These are phyloP conservation scores for Platichthys stellatus DNA, from an alignment of 2,113 vertebrate genomes.

Conservation along the genomic window DNA sequence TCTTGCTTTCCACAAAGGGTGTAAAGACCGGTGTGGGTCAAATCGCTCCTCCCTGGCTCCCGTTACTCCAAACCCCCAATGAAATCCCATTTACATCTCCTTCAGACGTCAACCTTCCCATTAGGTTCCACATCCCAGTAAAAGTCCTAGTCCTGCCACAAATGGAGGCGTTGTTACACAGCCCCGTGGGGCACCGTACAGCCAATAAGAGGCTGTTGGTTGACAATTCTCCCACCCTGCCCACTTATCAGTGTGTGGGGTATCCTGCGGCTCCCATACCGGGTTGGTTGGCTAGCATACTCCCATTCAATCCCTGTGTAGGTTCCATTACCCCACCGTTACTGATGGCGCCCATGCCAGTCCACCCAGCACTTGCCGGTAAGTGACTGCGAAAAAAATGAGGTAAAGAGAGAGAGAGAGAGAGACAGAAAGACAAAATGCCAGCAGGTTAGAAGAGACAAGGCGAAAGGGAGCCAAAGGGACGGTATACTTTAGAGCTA, in stretches of 20 bases:
- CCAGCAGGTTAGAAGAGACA: constrained; percentile 80
- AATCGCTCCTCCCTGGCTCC: constrained; percentile 59
- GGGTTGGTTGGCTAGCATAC: constrained; percentile 88
- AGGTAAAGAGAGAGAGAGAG: constrained; percentile 52
- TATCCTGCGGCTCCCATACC: constrained; percentile 92
- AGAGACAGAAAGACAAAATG: constrained; percentile 67
- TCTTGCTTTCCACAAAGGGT: constrained; percentile 79
- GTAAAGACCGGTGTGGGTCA: constrained; percentile 71
- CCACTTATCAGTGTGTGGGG: constrained; percentile 89
- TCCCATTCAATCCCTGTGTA: constrained; percentile 89
- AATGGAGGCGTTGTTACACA: constrained; percentile 82
- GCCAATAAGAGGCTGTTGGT: constrained; percentile 76
- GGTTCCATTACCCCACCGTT: constrained; percentile 87
- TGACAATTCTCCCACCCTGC: constrained; percentile 67
- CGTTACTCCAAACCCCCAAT: constrained; percentile 40
- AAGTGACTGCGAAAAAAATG: constrained; percentile 85
- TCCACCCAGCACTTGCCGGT: constrained; percentile 90
- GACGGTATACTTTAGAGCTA: constrained; percentile 63
- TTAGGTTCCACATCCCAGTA: constrained; percentile 80
- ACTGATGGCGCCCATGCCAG: constrained; percentile 84
- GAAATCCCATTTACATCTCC: constrained; percentile 71
- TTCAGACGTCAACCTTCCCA: constrained; percentile 61
- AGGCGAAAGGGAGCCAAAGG: constrained; percentile 72
- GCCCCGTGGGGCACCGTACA: constrained; percentile 73
- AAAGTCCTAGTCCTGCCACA: constrained; percentile 83